Evolutionary conservation across 2,113 vertebrate genomes (phyloP).

Genomic region (Atherinomorus stipes): DNA sequence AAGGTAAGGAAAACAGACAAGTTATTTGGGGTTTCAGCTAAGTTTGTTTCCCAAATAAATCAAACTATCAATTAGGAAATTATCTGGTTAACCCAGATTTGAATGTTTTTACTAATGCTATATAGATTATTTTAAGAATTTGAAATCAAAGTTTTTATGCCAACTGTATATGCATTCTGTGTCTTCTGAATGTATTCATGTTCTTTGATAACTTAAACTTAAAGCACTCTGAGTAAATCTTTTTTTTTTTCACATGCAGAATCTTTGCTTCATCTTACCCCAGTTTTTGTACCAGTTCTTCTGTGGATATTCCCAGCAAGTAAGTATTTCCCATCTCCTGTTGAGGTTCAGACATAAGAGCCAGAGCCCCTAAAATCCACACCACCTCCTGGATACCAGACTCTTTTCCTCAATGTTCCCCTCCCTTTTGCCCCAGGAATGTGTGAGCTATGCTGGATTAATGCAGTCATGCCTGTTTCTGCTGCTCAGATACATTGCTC

Average conservation of each 20-base stretch:
- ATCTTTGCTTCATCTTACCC: constrained; percentile 99
- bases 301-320: constrained; percentile 99
- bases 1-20: constrained; percentile 85
- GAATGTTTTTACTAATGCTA: too few species aligned
- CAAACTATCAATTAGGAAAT: too few species aligned
- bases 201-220: background rate
- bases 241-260: constrained; percentile 80
- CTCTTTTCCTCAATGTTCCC: constrained; percentile 52
- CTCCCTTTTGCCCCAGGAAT: constrained; percentile 55
- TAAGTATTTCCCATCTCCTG: constrained; percentile 75
- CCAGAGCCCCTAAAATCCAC: constrained; percentile 29
- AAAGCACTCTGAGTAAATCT: constrained; percentile 10
- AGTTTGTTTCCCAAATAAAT: constrained; percentile 10
- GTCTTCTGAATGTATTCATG: background rate
- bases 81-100: background rate
- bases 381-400: constrained; percentile 33
- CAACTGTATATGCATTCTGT: too few species aligned
- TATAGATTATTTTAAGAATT: background rate
- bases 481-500: background rate
- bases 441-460: constrained; percentile 36
- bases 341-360: constrained; percentile 52
- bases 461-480: background rate
- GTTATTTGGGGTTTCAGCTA: constrained; percentile 1
- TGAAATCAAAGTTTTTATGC: too few species aligned
- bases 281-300: constrained; percentile 99